Evolutionary conservation across 2,113 vertebrate species (phyloP).

Genomic region (Petaurus breviceps): DNA sequence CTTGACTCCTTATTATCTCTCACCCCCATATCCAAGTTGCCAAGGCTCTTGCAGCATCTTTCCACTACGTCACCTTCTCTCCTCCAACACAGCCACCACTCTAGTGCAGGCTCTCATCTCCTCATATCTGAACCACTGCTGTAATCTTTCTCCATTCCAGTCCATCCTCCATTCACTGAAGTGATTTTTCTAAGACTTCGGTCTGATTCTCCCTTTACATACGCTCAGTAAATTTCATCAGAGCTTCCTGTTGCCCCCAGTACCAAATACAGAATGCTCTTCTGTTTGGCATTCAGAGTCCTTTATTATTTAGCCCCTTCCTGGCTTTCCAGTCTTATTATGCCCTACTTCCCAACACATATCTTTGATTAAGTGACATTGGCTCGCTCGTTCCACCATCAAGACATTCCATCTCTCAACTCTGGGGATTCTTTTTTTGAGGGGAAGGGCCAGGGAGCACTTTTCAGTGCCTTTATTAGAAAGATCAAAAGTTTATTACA

Average conservation of each 20-base stretch:
- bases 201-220: too few species aligned
- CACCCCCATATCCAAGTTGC: neutral
- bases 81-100: neutral
- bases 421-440: neutral
- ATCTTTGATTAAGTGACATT: neutral
- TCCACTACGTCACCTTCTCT: too few species aligned
- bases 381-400: too few species aligned
- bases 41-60: neutral
- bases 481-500: constrained; percentile 84
- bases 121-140: neutral
- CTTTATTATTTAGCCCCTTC: neutral
- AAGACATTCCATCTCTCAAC: neutral
- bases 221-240: too few species aligned
- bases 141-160: neutral
- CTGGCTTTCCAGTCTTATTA: neutral
- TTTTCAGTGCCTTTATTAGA: constrained; percentile 85
- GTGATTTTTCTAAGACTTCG: neutral
- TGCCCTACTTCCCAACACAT: neutral
- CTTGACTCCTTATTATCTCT: neutral
- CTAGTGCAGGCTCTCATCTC: neutral
- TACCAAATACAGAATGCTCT: too few species aligned
- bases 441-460: too few species aligned
- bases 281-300: neutral
- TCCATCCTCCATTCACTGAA: neutral
- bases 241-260: too few species aligned